Evolutionary conservation across 2,888 invertebrate genomes (phyloP).

Genomic region (Pseudococcus jackbeardsleyi): DNA sequence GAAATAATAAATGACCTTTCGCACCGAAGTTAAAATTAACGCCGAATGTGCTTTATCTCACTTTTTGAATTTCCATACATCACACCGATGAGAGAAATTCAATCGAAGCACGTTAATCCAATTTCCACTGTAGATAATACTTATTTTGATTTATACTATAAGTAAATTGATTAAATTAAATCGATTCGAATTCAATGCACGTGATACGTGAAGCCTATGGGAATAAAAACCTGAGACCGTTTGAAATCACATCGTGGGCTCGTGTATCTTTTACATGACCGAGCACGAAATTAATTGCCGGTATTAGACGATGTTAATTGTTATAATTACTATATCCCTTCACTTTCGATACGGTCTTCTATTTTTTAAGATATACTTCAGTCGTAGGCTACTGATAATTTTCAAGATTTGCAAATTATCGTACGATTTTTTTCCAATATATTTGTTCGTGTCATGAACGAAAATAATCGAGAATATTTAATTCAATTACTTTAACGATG

Average conservation of each 20-base stretch:
- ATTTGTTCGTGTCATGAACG: not conserved
- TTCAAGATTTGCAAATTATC: too few species aligned
- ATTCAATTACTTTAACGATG: not conserved
- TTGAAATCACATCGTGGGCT: not conserved
- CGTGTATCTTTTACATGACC: not conserved
- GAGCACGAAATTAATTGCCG: not conserved
- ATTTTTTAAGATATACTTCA: not conserved
- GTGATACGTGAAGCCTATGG: not conserved
- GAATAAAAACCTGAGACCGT: not conserved
- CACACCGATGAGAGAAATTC: not conserved
- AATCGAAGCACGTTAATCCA: slow-evolving; percentile 12
- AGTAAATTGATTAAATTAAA: not conserved
- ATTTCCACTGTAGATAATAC: not conserved
- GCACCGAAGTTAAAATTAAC: not conserved
- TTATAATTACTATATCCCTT: not conserved
- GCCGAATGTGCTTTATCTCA: not conserved
- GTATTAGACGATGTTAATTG: not conserved
- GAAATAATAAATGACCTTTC: not conserved
- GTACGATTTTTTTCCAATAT: too few species aligned
- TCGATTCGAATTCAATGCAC: not conserved
- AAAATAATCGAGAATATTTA: not conserved
- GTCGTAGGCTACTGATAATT: too few species aligned
- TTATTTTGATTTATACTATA: not conserved
- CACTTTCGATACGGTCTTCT: not conserved
- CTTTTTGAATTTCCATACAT: not conserved